These are phyloP conservation scores for Craniophora ligustri DNA, from an alignment of 2,888 invertebrate genomes.

Conservation along the genomic window DNA sequence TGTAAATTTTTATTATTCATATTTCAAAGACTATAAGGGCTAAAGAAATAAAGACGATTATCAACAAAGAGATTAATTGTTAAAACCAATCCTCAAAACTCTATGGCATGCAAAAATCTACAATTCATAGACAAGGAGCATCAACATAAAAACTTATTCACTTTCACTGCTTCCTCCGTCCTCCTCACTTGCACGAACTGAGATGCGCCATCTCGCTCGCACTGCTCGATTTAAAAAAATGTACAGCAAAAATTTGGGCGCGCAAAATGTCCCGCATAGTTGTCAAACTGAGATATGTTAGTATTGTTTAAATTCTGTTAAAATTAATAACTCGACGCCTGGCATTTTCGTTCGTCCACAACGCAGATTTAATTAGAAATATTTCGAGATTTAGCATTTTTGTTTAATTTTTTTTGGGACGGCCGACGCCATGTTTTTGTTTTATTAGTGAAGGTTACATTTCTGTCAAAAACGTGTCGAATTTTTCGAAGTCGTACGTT, in stretches of 20 bases:
- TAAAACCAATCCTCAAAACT: conserved; percentile 20
- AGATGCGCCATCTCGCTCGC: conserved; percentile 47
- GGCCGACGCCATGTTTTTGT: conserved; percentile 32
- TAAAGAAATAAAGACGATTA: background rate
- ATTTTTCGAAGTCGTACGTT: conserved; percentile 6
- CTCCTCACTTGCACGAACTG: conserved; percentile 47
- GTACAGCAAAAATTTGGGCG: conserved; percentile 74
- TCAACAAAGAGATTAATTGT: conserved; percentile 23
- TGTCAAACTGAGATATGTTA: conserved; percentile 82
- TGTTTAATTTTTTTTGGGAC: conserved; percentile 43
- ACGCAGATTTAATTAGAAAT: conserved; percentile 82
- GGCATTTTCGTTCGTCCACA: conserved; percentile 73
- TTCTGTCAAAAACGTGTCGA: conserved; percentile 31
- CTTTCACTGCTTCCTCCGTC: conserved; percentile 27
- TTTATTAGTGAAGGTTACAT: conserved; percentile 45
- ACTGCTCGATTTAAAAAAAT: conserved; percentile 65
- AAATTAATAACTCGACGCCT: conserved; percentile 80
- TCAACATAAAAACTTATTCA: conserved; percentile 36
- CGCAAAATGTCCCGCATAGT: conserved; percentile 80
- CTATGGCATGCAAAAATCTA: conserved; percentile 37
- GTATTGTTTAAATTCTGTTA: conserved; percentile 85
- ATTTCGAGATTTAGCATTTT: conserved; percentile 78
- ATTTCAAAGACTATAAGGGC: conserved; percentile 4
- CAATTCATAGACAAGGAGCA: conserved; percentile 26
- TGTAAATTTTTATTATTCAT: too few relatives aligned